A percentile compares a stretch with the other conserved stretches of the same genome.
Evolutionary conservation across 2,797 vertebrate genomes (phyloP).

Genomic region (Protosalanx chinensis): DNA sequence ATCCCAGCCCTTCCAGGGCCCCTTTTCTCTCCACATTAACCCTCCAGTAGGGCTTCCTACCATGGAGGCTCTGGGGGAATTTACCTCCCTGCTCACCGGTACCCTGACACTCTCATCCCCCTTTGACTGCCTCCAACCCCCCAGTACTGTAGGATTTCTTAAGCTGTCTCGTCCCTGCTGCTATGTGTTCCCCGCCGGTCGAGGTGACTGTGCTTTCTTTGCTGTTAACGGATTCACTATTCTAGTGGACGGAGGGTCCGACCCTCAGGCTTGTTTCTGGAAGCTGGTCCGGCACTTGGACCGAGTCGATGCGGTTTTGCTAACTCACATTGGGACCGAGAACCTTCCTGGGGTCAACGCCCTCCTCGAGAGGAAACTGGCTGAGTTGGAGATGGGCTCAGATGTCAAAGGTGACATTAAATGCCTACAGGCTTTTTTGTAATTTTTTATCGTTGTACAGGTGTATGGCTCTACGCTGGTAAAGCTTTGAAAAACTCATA

Average conservation of each 20-base stretch:
- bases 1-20: slow-evolving; percentile 68
- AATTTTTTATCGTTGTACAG: too few relatives aligned
- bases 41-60: slow-evolving; percentile 68
- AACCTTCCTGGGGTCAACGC: slow-evolving; percentile 90
- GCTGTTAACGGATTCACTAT: slow-evolving; percentile 92
- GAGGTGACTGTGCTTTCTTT: slow-evolving; percentile 89
- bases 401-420: slow-evolving; percentile 81
- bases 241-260: slow-evolving; percentile 88
- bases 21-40: slow-evolving; percentile 76
- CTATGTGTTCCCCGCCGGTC: slow-evolving; percentile 91
- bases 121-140: slow-evolving; percentile 89
- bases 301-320: slow-evolving; percentile 84
- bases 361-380: slow-evolving; percentile 83
- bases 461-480: too few relatives aligned
- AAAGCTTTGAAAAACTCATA: too few relatives aligned
- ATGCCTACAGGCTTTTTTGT: neutral
- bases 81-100: slow-evolving; percentile 88
- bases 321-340: slow-evolving; percentile 86
- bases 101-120: slow-evolving; percentile 82
- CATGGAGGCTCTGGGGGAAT: slow-evolving; percentile 91
- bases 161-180: slow-evolving; percentile 92
- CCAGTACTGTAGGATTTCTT: slow-evolving; percentile 85
- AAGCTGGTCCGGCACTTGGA: slow-evolving; percentile 94
- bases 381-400: slow-evolving; percentile 75
- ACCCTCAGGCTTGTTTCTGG: slow-evolving; percentile 89